Evolutionary conservation across 92 coral and sea anemone genomes (phyloP), one percentile per base, ranked within the genome.

Genomic region (Muricea muricata): DNA sequence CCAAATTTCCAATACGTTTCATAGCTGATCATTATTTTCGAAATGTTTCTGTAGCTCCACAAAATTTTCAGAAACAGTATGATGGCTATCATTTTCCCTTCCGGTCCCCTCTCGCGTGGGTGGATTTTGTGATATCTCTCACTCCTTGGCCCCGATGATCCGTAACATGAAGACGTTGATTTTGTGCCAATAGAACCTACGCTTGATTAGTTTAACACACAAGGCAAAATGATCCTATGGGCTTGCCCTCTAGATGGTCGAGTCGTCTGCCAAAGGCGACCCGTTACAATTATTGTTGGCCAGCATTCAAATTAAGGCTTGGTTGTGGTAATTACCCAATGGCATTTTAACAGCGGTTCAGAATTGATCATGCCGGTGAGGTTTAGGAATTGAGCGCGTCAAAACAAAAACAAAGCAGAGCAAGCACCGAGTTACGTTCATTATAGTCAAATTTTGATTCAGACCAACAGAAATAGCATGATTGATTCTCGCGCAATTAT

Each of bases 221-320:
- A 20, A 2, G 37, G 0, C 30, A 63, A 1, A 63, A 63, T 63
- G n/a, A n/a, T n/a, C n/a, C n/a, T n/a, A 15, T 13, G 70, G 34
- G 70, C 70, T 14, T 25, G 70, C 70, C 70, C 30, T 63, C 37
- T 63, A 30, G 37, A 63, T 28, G 18, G 34, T 63, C 30, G 30
- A 21, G 70, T 28, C 35, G 37, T 63, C 70, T 5, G 35, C 35
- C 70, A 11, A n/a, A 25, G 70, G 70, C 70, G 70, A 63, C 70
- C 17, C 39, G 6, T 63, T 63, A 25, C 35, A 63, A 30, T 20
- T 52, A 23, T 1, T 63, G 37, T 32, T 32, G 70, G 70, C 34
- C 15, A 1, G 70, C 35, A 21, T 14, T 63, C 70, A 63, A 48
- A 28, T 60, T 23, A n/a, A 30, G 37, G 65, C 65, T 32, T 4